A percentile compares a stretch with the other conserved stretches of the same genome.
These are phyloP conservation scores for Solenopsis invicta DNA, from an alignment of 1,140 invertebrate genomes.

Conservation along the genomic window DNA sequence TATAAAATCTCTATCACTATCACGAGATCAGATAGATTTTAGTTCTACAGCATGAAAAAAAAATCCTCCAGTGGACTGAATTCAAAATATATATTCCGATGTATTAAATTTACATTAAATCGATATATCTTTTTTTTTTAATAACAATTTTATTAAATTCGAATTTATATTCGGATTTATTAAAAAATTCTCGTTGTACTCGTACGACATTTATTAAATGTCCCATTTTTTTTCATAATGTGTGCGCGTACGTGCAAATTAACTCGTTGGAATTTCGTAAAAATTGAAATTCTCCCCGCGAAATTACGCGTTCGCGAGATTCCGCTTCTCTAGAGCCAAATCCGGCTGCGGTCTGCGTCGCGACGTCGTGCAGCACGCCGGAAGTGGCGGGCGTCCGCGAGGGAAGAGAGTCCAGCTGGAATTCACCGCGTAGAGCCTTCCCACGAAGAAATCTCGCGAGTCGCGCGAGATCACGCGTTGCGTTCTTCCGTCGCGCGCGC, in stretches of 20 bases:
- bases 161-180: neutral
- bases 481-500: neutral
- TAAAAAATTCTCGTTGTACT: slow-evolving; percentile 2
- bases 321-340: neutral
- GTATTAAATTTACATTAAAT: neutral
- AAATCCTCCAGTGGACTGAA: neutral
- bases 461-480: neutral
- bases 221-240: neutral
- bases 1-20: neutral
- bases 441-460: slow-evolving; percentile 9
- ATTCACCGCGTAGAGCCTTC: slow-evolving; percentile 20
- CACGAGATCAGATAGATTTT: neutral
- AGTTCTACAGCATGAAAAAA: neutral
- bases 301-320: neutral
- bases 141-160: slow-evolving; percentile 1
- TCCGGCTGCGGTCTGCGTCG: neutral
- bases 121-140: neutral
- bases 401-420: slow-evolving; percentile 34
- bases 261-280: neutral
- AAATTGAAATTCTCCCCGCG: neutral
- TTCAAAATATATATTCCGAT: neutral
- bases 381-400: slow-evolving; percentile 18
- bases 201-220: neutral
- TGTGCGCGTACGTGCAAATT: neutral
- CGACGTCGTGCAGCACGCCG: neutral